Conservation (phyloP, 2,113 vertebrate genomes). For the Cacatua alba region DNA sequence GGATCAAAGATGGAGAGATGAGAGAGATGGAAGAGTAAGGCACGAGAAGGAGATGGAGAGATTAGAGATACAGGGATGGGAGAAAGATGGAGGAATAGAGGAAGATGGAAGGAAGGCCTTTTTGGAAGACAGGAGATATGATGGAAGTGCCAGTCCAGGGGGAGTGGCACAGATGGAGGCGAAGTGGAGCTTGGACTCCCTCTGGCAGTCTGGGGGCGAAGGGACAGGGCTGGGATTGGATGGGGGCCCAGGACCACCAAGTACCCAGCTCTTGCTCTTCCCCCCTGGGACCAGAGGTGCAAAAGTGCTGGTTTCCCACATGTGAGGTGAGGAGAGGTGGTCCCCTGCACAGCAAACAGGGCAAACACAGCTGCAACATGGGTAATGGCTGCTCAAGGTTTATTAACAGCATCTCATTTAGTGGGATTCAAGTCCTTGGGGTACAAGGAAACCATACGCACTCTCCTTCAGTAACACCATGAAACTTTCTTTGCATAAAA, state of each 20-base stretch:
- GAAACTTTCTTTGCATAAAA: background rate
- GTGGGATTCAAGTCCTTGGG: background rate
- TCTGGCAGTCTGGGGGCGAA: background rate
- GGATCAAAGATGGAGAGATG: background rate
- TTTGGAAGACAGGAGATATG: background rate
- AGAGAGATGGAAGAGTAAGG: background rate
- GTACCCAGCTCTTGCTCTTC: background rate
- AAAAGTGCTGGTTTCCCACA: background rate
- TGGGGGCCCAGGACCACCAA: background rate
- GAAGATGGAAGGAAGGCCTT: background rate
- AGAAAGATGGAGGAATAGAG: background rate
- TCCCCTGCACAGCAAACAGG: background rate
- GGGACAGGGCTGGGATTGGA: background rate
- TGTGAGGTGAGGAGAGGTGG: background rate
- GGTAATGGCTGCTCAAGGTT: background rate
- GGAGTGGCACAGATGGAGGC: background rate
- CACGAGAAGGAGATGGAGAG: background rate
- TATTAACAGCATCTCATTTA: background rate
- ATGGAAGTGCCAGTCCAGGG: background rate
- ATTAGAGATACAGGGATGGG: background rate
- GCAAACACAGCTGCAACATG: accelerated
- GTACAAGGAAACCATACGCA: background rate
- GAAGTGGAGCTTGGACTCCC: background rate
- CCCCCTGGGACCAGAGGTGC: background rate
- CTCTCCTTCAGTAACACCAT: background rate